Percentiles rank a stretch among this genome's conserved stretches.
Conservation (phyloP, 2,113 vertebrate genomes). For the Falcunculus frontatus region DNA sequence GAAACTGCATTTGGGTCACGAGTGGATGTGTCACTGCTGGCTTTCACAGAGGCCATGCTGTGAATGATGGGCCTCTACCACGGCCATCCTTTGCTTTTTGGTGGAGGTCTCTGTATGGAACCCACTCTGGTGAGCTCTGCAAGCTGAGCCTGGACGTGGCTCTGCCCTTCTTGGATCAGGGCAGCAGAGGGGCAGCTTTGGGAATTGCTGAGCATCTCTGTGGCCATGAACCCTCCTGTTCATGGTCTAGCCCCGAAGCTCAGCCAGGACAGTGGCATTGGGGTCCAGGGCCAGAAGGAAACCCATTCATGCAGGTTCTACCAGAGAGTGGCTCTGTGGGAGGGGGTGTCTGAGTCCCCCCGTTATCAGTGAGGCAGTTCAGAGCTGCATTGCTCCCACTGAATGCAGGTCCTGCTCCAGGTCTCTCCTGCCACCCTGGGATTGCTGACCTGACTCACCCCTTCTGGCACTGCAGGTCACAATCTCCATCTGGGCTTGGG, state of each 20-base stretch:
- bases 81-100: neutral
- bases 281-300: neutral
- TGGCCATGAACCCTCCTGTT: neutral
- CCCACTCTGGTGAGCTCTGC: neutral
- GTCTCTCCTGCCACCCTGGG: neutral
- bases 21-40: neutral
- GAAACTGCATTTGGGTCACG: accelerated
- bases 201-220: neutral
- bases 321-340: neutral
- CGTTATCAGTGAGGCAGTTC: accelerated
- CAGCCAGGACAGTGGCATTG: too few relatives aligned
- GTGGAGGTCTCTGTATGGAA: accelerated
- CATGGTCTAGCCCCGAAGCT: accelerated
- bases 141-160: neutral
- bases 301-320: neutral
- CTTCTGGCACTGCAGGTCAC: neutral
- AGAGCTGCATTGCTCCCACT: neutral
- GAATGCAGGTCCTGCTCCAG: neutral
- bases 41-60: neutral
- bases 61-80: neutral
- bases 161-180: neutral
- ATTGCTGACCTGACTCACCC: neutral
- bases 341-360: neutral
- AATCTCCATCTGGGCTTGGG: neutral
- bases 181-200: neutral